Percentiles rank a stretch among this genome's conserved stretches.
These are phyloP conservation scores for Parapsyche elsis DNA, from an alignment of 1,140 invertebrate species.

Conservation along the genomic window DNA sequence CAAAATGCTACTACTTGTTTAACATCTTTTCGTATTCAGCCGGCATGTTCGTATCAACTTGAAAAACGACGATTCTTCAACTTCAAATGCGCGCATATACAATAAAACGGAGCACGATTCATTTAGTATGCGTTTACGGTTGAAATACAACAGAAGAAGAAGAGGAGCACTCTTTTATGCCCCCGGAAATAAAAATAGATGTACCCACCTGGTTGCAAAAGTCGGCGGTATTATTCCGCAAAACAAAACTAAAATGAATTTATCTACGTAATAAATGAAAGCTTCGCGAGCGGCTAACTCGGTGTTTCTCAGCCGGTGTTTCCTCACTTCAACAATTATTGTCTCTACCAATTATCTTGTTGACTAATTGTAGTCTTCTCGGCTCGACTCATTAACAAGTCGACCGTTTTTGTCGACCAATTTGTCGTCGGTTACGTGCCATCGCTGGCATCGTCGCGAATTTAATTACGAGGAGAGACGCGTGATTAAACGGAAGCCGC, in stretches of 20 bases:
- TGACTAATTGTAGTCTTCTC: background rate
- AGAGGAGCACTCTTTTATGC: too few species aligned
- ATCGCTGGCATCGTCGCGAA: background rate
- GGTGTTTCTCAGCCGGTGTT: background rate
- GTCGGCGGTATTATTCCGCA: too few species aligned
- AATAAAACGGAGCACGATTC: too few species aligned
- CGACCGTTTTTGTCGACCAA: slow-evolving; percentile 6
- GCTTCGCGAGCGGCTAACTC: background rate
- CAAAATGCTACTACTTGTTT: background rate
- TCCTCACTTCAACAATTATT: background rate
- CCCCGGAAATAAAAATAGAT: too few species aligned
- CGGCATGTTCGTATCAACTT: too few species aligned
- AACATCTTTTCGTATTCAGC: too few species aligned
- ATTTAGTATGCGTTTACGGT: too few species aligned
- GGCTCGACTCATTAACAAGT: background rate
- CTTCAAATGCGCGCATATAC: too few species aligned
- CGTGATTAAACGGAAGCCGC: background rate
- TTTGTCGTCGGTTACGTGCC: slow-evolving; percentile 17
- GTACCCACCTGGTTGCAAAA: too few species aligned
- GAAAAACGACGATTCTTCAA: too few species aligned
- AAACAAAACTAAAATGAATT: background rate
- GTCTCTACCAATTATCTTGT: background rate
- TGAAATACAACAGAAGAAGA: too few species aligned
- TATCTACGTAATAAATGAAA: background rate
- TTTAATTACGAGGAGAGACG: background rate